phyloP scores from a whole-genome alignment of 2,113 vertebrate species.

The Halcyon malimbica region DNA sequence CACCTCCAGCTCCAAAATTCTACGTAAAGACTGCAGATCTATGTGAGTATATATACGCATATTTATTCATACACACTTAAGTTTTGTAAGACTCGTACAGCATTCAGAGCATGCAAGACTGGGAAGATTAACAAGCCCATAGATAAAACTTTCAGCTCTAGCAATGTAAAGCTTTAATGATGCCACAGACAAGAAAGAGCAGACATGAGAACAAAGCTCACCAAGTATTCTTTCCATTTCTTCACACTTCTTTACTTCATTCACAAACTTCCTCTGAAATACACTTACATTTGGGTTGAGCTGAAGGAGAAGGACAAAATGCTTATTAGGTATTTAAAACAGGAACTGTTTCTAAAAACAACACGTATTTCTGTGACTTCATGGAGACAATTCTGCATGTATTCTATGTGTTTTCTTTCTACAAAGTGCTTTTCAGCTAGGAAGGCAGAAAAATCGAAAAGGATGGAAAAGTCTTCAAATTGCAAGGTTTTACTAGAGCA shows the following conservation, averaged over 20 bases:
- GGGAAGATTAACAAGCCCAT: not conserved
- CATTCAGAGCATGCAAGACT: not conserved
- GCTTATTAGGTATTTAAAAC: not conserved
- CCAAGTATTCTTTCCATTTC: constrained; percentile 96
- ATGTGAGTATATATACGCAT: accelerated
- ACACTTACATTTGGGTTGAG: constrained; percentile 92
- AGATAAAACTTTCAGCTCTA: not conserved
- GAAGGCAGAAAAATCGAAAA: not conserved
- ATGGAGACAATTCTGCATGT: not conserved
- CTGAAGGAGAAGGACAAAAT: constrained; percentile 74
- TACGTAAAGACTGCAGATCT: not conserved
- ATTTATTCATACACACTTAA: not conserved
- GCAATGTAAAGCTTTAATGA: not conserved
- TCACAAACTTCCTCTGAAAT: constrained; percentile 95
- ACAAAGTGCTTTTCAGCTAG: not conserved
- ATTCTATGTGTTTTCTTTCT: not conserved
- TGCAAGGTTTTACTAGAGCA: not conserved
- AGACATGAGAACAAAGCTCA: constrained; percentile 65
- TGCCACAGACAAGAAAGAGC: not conserved
- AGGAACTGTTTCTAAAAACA: not conserved
- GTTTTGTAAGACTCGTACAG: not conserved
- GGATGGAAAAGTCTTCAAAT: not conserved
- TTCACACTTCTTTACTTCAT: constrained; percentile 96
- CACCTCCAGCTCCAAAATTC: not conserved
- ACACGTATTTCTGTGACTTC: not conserved